A percentile compares a stretch with the other conserved stretches of the same genome.
phyloP scores from a whole-genome alignment of 2,113 vertebrate species.

The Pseudorhombus dupliciocellatus region DNA sequence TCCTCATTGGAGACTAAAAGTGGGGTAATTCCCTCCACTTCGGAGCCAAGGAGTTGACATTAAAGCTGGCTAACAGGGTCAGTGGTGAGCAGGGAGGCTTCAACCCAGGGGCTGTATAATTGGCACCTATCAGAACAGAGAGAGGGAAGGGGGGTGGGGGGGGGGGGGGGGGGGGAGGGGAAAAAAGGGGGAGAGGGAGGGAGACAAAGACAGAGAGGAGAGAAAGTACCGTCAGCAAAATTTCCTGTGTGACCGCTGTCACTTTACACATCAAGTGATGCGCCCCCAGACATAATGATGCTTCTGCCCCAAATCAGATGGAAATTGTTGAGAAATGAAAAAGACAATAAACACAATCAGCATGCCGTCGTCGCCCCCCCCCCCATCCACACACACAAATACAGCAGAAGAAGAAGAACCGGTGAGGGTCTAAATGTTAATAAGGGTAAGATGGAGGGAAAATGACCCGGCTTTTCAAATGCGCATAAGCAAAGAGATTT shows the following conservation, averaged over 20 bases:
- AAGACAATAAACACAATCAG: constrained; percentile 44
- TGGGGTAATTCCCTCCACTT: constrained; percentile 77
- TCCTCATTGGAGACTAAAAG: constrained; percentile 56
- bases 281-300: constrained; percentile 67
- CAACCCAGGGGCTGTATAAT: constrained; percentile 72
- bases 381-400: neutral
- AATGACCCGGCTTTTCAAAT: constrained; percentile 32
- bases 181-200: neutral
- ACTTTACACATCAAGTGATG: constrained; percentile 63
- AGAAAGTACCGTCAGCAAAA: constrained; percentile 78
- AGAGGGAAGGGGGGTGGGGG: constrained; percentile 56
- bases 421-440: constrained; percentile 64
- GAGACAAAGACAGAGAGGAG: constrained; percentile 62
- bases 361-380: constrained; percentile 31
- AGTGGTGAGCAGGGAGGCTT: constrained; percentile 71
- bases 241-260: constrained; percentile 62
- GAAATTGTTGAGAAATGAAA: constrained; percentile 53
- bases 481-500: constrained; percentile 47
- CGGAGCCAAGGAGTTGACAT: constrained; percentile 80
- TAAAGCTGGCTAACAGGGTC: constrained; percentile 77
- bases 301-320: constrained; percentile 52
- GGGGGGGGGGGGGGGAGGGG: constrained; percentile 64
- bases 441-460: constrained; percentile 39
- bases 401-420: neutral
- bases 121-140: constrained; percentile 83